A percentile compares a stretch with the other conserved stretches of the same genome.
Conservation (phyloP, 2,888 invertebrate species). For the Iselma pallidipennis region DNA sequence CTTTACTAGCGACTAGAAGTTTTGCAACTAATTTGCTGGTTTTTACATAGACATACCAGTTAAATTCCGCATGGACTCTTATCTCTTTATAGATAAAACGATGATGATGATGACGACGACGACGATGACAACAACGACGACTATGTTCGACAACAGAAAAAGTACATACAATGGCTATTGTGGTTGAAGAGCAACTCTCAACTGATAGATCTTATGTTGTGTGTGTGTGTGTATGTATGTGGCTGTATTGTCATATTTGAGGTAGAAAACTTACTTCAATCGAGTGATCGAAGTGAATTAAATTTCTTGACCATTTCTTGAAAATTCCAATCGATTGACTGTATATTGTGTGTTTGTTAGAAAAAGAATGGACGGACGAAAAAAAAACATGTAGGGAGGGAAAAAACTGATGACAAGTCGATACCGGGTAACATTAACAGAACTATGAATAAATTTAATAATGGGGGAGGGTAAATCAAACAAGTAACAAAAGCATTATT, state of each 20-base stretch:
- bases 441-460: slow-evolving; percentile 7
- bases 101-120: neutral
- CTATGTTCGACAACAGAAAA: slow-evolving; percentile 15
- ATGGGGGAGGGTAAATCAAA: slow-evolving; percentile 1
- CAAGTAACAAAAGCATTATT: slow-evolving; percentile 4
- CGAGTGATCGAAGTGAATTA: slow-evolving; percentile 21
- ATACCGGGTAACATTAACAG: neutral
- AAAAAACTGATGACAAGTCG: neutral
- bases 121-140: neutral
- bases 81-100: too few relatives aligned
- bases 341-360: neutral
- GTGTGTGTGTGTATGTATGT: slow-evolving; percentile 8
- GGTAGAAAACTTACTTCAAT: slow-evolving; percentile 8
- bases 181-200: slow-evolving; percentile 34
- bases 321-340: neutral
- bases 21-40: neutral
- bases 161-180: slow-evolving; percentile 42
- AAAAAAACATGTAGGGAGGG: neutral
- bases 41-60: neutral
- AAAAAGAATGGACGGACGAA: too few relatives aligned
- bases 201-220: slow-evolving; percentile 21
- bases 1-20: neutral
- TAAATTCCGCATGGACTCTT: neutral
- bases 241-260: neutral
- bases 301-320: slow-evolving; percentile 15